Percentiles rank a stretch among this genome's conserved stretches.
These are phyloP conservation scores for Macrosoma leucophasiata DNA, from an alignment of 2,888 invertebrate genomes.

Conservation along the genomic window DNA sequence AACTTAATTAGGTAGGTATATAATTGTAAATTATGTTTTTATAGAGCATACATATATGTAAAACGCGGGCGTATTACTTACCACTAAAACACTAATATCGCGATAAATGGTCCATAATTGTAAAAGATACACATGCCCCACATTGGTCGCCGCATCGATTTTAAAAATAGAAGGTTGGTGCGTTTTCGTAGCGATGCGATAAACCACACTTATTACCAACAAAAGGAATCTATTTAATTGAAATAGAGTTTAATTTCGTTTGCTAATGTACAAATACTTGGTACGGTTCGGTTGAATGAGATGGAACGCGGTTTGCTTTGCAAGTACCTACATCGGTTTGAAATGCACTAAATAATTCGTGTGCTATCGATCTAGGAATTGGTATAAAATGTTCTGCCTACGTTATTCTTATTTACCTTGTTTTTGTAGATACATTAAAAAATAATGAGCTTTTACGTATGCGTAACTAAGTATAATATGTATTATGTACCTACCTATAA, in stretches of 20 bases:
- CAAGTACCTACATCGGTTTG: conserved; percentile 57
- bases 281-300: conserved; percentile 47
- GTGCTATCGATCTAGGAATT: too few species aligned
- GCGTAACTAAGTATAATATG: too few species aligned
- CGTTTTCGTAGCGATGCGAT: conserved; percentile 60
- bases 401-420: too few species aligned
- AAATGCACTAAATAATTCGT: too few species aligned
- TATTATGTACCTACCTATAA: too few species aligned
- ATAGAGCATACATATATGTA: too few species aligned
- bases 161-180: conserved; percentile 70
- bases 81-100: conserved; percentile 23
- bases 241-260: conserved; percentile 38
- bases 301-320: conserved; percentile 44
- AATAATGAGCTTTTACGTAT: too few species aligned
- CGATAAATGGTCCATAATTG: conserved; percentile 54
- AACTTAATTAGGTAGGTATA: too few species aligned
- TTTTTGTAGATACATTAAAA: too few species aligned
- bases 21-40: too few species aligned
- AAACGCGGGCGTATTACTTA: too few species aligned
- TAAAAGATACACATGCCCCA: conserved; percentile 63
- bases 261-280: conserved; percentile 32
- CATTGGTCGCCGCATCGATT: conserved; percentile 71
- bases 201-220: conserved; percentile 34
- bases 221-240: conserved; percentile 30
- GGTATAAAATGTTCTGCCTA: too few species aligned